Evolutionary conservation across 1,140 invertebrate species (phyloP).

Genomic region (Dolichoris vasculosae): DNA sequence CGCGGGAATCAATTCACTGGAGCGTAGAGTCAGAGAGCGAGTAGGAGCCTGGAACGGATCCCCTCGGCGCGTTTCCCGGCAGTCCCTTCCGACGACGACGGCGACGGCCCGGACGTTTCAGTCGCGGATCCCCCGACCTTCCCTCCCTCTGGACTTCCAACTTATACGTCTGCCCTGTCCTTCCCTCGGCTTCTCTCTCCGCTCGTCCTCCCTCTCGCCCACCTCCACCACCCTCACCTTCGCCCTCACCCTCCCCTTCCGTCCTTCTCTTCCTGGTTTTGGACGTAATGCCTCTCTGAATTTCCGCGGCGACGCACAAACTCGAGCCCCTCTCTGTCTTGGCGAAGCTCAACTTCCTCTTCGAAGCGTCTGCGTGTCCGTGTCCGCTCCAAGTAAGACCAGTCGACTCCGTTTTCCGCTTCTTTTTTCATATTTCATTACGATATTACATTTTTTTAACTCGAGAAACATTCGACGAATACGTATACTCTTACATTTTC

Average conservation of each 20-base stretch:
- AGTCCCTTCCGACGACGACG: constrained; percentile 33
- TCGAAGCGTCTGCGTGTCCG: not conserved
- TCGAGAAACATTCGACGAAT: not conserved
- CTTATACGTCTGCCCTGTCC: constrained; percentile 11
- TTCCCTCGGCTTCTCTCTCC: too few species aligned
- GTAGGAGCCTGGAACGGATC: constrained; percentile 34
- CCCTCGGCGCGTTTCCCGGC: constrained; percentile 22
- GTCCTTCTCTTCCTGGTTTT: not conserved
- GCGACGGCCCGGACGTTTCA: constrained; percentile 8
- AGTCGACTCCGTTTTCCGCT: not conserved
- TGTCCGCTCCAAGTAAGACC: not conserved
- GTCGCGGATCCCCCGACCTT: not conserved
- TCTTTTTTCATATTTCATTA: not conserved
- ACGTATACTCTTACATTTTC: not conserved
- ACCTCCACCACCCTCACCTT: not conserved
- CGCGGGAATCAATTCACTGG: constrained; percentile 54
- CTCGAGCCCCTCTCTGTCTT: not conserved
- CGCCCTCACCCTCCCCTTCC: not conserved
- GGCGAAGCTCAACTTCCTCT: not conserved
- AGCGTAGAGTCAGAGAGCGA: constrained; percentile 36
- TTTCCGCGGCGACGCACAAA: not conserved
- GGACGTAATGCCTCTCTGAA: constrained; percentile 14
- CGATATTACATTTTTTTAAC: not conserved
- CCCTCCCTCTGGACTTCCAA: constrained; percentile 36
- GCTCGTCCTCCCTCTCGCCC: not conserved